Percentiles rank a stretch among this genome's conserved stretches.
These are phyloP conservation scores for Danio kyathit DNA, from an alignment of 2,797 vertebrate genomes.

Conservation along the genomic window DNA sequence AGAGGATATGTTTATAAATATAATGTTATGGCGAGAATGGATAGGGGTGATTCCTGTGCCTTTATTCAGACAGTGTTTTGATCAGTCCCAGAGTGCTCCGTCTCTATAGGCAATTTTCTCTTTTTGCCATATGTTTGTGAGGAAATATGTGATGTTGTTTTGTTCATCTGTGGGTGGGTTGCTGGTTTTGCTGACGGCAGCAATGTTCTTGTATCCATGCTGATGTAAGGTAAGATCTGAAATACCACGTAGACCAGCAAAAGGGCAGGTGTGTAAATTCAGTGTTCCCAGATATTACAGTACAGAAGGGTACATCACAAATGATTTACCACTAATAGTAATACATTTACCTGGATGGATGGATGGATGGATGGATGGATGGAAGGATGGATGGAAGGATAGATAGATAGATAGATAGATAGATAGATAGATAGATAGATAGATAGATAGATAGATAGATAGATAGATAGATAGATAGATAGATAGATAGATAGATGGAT, in stretches of 20 bases:
- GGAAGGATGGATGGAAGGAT: too few species aligned
- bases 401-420: too few species aligned
- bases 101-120: neutral
- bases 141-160: constrained; percentile 16
- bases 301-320: neutral
- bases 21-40: neutral
- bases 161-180: constrained; percentile 34
- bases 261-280: constrained; percentile 44
- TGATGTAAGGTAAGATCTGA: constrained; percentile 41
- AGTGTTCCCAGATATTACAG: constrained; percentile 25
- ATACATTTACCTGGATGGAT: too few species aligned
- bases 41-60: constrained; percentile 20
- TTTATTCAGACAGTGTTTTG: constrained; percentile 15
- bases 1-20: constrained; percentile 39
- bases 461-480: too few species aligned
- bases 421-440: too few species aligned
- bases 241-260: constrained; percentile 42
- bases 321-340: neutral
- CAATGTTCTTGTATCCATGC: constrained; percentile 11
- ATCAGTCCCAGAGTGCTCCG: neutral
- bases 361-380: too few species aligned
- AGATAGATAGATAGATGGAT: too few species aligned
- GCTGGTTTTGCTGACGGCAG: constrained; percentile 37
- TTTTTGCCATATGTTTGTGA: constrained; percentile 6
- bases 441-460: too few species aligned